Evolutionary conservation across 2,797 vertebrate genomes (phyloP), one percentile per base, ranked within the genome.

Genomic region (Podarcis siculus): DNA sequence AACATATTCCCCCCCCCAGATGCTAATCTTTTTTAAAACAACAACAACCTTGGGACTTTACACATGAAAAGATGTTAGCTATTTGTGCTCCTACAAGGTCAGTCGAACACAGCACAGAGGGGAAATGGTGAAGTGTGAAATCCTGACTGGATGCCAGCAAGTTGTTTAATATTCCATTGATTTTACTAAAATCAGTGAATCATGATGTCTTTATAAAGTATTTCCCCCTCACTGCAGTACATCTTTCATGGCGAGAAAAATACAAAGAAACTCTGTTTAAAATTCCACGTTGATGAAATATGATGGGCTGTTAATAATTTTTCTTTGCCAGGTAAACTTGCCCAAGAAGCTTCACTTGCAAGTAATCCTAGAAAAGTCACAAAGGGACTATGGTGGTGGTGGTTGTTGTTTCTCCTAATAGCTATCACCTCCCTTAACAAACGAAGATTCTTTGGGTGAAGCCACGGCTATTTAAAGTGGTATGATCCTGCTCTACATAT

Each of bases 101-200:
- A 64, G 45, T 12, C 27, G 79, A 81, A 81, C 78, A 71, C 17
- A 61, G 32, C 79, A n/a, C 32, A 15, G 15, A 32, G 37, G 21
- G 32, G 42, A 58, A 71, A 69, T 30, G 12, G 35, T n/a, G 58
- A 79, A 45, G n/a, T 55, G 39, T 89, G 55, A 35, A 72, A 75
- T 37, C 25, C 69, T 85, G 35, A 84, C 42, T 66, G n/a, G 42
- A 35, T 0, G 37, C 19, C 23, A 71, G 39, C 13, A 32, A 67
- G 39, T 73, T 32, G 15, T 35, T 85, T 88, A 83, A 78, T 39
- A 89, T 85, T 45, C 30, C 69, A 85, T 85, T 85, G 66, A 79
- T 89, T 80, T 49, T 55, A 85, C 61, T 35, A 64, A 79, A 79
- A 66, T 37, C 66, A 73, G 12, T 80, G 32, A 37, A 27, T 49